Conservation (phyloP, 2,888 invertebrate species). For the Thelaira solivaga region DNA sequence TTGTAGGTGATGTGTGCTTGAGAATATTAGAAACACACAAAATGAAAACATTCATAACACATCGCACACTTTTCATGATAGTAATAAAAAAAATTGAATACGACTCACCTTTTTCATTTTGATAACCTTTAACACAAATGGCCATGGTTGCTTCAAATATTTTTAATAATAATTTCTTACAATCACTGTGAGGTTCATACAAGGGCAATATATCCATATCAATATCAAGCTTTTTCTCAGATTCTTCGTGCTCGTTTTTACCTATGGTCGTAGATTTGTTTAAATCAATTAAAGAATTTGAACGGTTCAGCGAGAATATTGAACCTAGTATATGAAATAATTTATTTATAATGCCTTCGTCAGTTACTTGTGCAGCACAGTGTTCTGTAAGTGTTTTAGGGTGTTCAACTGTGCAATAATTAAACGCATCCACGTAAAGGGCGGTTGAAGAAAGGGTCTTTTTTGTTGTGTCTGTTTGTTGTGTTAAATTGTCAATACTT, state of each 20-base stretch:
- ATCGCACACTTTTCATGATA: background rate
- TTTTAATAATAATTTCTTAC: conserved; percentile 73
- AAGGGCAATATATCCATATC: conserved; percentile 68
- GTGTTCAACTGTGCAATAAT: conserved; percentile 41
- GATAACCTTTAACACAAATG: conserved; percentile 73
- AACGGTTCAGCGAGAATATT: conserved; percentile 67
- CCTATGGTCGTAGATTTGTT: conserved; percentile 29
- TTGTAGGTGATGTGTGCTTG: background rate
- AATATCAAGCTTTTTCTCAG: conserved; percentile 30
- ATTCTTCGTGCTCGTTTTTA: conserved; percentile 10
- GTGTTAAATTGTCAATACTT: conserved; percentile 5
- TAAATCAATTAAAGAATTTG: conserved; percentile 62
- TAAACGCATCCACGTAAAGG: conserved; percentile 7
- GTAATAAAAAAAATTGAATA: background rate
- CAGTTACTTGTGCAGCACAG: conserved; percentile 26
- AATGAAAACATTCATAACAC: background rate
- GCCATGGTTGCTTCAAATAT: conserved; percentile 76
- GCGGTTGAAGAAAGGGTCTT: conserved; percentile 2
- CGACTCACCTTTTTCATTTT: conserved; percentile 73
- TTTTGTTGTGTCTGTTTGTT: conserved; percentile 10
- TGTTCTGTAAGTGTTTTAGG: conserved; percentile 35
- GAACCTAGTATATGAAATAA: conserved; percentile 71
- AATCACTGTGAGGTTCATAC: conserved; percentile 70
- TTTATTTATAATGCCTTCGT: conserved; percentile 68
- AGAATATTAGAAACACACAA: background rate